These are phyloP conservation scores for Anarsia innoxiella DNA, from an alignment of 2,888 invertebrate genomes.

Conservation along the genomic window DNA sequence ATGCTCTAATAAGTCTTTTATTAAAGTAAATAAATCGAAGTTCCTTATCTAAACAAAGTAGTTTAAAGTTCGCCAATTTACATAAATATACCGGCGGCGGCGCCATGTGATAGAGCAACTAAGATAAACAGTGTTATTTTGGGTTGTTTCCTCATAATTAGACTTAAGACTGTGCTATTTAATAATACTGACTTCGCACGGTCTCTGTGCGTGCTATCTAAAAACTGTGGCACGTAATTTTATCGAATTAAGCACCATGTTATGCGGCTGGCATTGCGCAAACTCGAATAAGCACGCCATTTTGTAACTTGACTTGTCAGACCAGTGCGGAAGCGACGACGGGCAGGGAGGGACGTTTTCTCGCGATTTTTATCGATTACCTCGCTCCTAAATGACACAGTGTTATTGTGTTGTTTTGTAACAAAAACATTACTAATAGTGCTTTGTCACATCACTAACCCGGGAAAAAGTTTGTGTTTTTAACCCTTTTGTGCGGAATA, in stretches of 20 bases:
- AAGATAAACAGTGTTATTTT: no score
- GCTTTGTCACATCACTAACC: not conserved
- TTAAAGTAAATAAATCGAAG: no score
- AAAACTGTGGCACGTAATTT: not conserved
- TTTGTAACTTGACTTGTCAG: slow-evolving; percentile 33
- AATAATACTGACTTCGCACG: no score
- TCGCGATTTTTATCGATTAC: slow-evolving; percentile 41
- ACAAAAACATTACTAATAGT: slow-evolving; percentile 1
- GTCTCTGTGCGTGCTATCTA: not conserved
- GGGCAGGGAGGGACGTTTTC: slow-evolving; percentile 29
- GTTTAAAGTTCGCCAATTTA: no score
- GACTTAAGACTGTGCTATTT: no score
- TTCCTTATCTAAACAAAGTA: no score
- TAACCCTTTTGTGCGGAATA: not conserved
- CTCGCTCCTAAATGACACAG: slow-evolving; percentile 23
- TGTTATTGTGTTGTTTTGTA: slow-evolving; percentile 41
- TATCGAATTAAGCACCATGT: slow-evolving; percentile 9
- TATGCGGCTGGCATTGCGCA: slow-evolving; percentile 38
- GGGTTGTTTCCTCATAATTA: no score
- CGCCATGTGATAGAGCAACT: no score
- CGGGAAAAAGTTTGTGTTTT: not conserved
- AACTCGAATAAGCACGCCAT: slow-evolving; percentile 44
- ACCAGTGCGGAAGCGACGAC: slow-evolving; percentile 48
- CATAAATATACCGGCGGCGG: no score
- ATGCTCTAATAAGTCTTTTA: no score